phyloP scores from a whole-genome alignment of 2,113 vertebrate genomes.

The Camelus dromedarius region DNA sequence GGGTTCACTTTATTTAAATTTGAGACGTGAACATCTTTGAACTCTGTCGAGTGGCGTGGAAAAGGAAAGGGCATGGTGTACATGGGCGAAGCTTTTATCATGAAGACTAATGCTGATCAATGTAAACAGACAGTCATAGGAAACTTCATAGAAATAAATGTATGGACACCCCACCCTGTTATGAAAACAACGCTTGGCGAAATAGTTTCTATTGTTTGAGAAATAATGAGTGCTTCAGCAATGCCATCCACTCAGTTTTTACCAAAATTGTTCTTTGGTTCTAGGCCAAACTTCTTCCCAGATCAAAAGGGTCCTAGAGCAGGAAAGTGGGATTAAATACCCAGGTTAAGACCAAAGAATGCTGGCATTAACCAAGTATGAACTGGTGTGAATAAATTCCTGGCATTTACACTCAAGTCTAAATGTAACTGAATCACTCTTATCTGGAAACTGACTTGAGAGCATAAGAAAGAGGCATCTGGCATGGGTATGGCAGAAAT shows the following conservation, averaged over 20 bases:
- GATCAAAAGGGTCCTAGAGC: background rate
- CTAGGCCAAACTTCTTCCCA: background rate
- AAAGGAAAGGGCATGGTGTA: background rate
- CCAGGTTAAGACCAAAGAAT: conserved; percentile 36
- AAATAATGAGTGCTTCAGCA: background rate
- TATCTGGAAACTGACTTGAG: conserved; percentile 49
- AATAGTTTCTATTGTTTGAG: background rate
- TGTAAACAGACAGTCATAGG: background rate
- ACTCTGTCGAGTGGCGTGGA: background rate
- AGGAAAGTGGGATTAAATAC: background rate
- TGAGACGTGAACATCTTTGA: background rate
- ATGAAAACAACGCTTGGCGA: background rate
- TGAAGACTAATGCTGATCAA: background rate
- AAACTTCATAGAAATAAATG: background rate
- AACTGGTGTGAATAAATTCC: conserved; percentile 39
- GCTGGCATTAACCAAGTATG: conserved; percentile 1
- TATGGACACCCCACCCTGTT: background rate
- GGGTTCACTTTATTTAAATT: background rate
- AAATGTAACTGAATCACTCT: conserved; percentile 18
- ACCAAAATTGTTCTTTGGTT: background rate
- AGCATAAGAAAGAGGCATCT: background rate
- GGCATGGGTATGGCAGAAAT: background rate
- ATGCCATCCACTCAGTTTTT: background rate
- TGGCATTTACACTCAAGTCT: background rate
- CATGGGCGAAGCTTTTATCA: background rate